phyloP scores from a whole-genome alignment of 2,113 vertebrate genomes.

The Limanda limanda region DNA sequence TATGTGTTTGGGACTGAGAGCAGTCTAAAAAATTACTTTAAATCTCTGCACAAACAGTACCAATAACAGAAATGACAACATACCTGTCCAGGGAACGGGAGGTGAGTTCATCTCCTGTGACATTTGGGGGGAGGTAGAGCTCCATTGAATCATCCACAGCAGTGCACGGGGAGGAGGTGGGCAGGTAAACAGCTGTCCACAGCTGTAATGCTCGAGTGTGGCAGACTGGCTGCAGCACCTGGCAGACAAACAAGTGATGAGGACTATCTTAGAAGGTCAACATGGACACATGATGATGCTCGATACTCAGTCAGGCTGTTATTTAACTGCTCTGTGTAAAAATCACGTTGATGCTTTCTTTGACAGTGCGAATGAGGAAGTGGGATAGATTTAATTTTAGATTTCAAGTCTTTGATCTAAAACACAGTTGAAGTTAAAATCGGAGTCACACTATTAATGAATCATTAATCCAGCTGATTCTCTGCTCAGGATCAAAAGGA shows the following conservation, averaged over 20 bases:
- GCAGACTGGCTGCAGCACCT: conserved; percentile 98
- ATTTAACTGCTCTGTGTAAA: neutral
- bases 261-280: conserved; percentile 23
- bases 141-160: conserved; percentile 94
- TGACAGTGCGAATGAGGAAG: neutral
- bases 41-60: neutral
- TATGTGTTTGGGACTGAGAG: conserved; percentile 44
- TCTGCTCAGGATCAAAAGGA: neutral
- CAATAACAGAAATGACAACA: conserved; percentile 9
- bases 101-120: conserved; percentile 91
- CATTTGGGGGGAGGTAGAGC: conserved; percentile 87
- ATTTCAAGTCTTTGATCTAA: conserved; percentile 4
- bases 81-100: conserved; percentile 94
- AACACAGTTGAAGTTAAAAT: neutral
- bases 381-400: conserved; percentile 7
- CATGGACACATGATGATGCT: neutral
- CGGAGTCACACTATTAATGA: neutral
- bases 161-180: conserved; percentile 92
- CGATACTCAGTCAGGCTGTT: neutral
- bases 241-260: conserved; percentile 39
- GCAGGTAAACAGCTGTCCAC: conserved; percentile 98
- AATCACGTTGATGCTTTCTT: neutral
- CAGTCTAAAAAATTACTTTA: conserved; percentile 20
- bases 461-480: conserved; percentile 2
- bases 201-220: conserved; percentile 95